phyloP scores from a whole-genome alignment of 2,888 invertebrate species.

The Phengaris arion region DNA sequence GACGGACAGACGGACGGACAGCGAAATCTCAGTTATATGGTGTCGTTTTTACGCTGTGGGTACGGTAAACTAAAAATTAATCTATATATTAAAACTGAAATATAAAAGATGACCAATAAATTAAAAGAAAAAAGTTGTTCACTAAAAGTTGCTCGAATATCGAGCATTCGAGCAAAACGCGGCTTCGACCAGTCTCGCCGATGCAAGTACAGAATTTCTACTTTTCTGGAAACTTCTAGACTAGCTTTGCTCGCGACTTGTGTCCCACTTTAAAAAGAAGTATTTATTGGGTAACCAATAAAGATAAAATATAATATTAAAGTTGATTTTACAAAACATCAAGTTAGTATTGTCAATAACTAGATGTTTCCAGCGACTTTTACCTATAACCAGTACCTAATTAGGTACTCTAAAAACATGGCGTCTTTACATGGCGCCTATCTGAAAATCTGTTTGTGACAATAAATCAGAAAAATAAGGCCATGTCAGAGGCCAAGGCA shows the following conservation, averaged over 20 bases:
- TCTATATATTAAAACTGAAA: neutral
- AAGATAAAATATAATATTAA: no score
- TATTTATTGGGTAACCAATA: neutral
- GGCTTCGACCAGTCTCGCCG: neutral
- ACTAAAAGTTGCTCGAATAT: slow-evolving; percentile 1
- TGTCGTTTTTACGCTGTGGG: no score
- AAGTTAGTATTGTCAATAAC: no score
- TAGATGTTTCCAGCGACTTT: no score
- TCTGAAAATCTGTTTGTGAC: slow-evolving; percentile 19
- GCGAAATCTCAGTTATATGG: no score
- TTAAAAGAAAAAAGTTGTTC: slow-evolving; percentile 13
- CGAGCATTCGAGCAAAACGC: neutral
- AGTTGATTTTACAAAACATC: no score
- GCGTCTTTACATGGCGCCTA: neutral
- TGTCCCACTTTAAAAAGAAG: neutral
- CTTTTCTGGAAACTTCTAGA: neutral
- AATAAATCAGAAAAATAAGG: slow-evolving; percentile 11
- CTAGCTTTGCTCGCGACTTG: neutral
- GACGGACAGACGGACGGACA: no score
- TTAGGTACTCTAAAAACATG: slow-evolving; percentile 2
- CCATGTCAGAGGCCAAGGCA: slow-evolving; percentile 8
- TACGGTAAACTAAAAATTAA: neutral
- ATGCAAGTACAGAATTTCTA: neutral
- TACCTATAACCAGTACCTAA: neutral
- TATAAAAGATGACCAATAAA: slow-evolving; percentile 3